Evolutionary conservation across 2,797 vertebrate genomes (phyloP), one percentile per base, ranked within the genome.

Genomic region (Microctenopoma lineatum): DNA sequence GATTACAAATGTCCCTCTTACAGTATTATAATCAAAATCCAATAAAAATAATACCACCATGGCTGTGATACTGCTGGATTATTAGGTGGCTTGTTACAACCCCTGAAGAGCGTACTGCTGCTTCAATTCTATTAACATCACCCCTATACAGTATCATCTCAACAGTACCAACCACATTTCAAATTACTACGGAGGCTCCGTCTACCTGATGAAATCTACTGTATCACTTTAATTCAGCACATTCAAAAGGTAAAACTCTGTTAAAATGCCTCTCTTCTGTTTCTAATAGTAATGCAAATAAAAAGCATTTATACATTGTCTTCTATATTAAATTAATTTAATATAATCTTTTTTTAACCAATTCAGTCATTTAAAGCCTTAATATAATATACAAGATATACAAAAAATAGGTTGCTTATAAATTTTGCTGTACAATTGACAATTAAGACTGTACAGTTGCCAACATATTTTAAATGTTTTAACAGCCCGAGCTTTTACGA

Each of bases 21-120:
- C 14, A 61, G 55, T 56, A 41, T 77, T 73, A 75, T 6, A 38
- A 58, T 66, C 36, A 73, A 70, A 64, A 84, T 80, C 62, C 52
- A 78, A 71, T 80, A 79, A 73, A 70, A 79, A 48, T 38, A 9
- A 74, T 62, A 52, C 61, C 26, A 64, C 59, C 18, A 13, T 36
- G 29, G 18, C 46, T 64, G 12, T 59, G 54, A 66, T 53, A 52
- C 48, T 52, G 16, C 26, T 66, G 50, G 66, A 73, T 68, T 77
- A 70, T 67, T 39, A 62, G 27, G 50, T 16, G 56, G 32, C 15
- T 73, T 69, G 21, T 66, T 44, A 68, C 38, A 70, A 59, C 77
- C 65, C 59, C 34, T 34, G 9, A 51, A 56, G 21, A 66, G 3
- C 26, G 9, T 1, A 47, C 16, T n/a, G 26, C 32, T 63, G 29